Conservation (phyloP, 2,888 invertebrate genomes). For the Allygus modestus region DNA sequence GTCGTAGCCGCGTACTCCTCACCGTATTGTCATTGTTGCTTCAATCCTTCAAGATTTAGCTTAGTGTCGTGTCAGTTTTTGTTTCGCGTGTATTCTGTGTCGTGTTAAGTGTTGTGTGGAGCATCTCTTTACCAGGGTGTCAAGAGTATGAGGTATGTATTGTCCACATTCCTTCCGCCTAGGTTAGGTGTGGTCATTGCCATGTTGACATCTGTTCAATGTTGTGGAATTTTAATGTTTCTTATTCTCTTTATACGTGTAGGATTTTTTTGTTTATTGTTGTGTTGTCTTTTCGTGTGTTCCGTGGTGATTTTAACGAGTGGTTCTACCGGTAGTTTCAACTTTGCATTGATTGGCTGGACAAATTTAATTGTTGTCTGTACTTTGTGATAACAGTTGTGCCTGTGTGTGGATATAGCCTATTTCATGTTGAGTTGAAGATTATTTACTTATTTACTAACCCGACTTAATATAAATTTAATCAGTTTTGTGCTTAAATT, state of each 20-base stretch:
- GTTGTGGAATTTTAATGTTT: constrained; percentile 8
- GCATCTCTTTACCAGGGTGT: neutral
- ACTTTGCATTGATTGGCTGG: neutral
- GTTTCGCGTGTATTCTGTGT: neutral
- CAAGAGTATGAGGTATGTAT: neutral
- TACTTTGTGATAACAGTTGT: too few relatives aligned
- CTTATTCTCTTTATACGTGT: neutral
- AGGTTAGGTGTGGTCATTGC: constrained; percentile 19
- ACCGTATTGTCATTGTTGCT: neutral
- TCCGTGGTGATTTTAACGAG: constrained; percentile 13
- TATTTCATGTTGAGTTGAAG: too few relatives aligned
- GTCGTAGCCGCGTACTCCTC: neutral
- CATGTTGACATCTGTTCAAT: constrained; percentile 7
- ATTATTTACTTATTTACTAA: too few relatives aligned
- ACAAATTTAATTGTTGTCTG: too few relatives aligned
- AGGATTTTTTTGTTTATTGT: neutral
- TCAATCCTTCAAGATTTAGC: neutral
- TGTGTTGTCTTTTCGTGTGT: neutral
- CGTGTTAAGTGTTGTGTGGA: neutral
- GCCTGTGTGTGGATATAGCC: too few relatives aligned
- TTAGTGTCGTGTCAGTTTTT: neutral
- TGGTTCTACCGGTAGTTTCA: neutral
- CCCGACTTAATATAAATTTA: too few relatives aligned
- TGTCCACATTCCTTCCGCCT: neutral
- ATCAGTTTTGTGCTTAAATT: too few relatives aligned